A percentile compares a stretch with the other conserved stretches of the same genome.
These are phyloP conservation scores for Dissostichus mawsoni DNA, from an alignment of 2,113 vertebrate genomes.

Conservation along the genomic window DNA sequence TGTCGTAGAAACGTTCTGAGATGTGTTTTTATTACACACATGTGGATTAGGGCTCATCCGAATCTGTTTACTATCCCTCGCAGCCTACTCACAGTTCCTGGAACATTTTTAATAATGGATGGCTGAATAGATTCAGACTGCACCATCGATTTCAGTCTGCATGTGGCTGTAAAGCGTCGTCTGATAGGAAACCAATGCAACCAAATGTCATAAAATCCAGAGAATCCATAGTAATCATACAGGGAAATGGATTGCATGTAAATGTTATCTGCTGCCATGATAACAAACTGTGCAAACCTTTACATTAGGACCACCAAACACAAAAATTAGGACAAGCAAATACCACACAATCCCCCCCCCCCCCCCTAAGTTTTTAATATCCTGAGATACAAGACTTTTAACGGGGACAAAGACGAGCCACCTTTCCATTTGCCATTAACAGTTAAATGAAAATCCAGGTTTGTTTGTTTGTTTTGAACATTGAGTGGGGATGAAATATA, in stretches of 20 bases:
- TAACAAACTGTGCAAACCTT: too few relatives aligned
- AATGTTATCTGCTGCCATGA: not conserved
- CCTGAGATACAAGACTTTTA: too few relatives aligned
- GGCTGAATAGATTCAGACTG: slow-evolving; percentile 44
- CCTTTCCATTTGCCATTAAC: too few relatives aligned
- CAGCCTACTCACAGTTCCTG: slow-evolving; percentile 50
- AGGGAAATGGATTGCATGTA: slow-evolving; percentile 12
- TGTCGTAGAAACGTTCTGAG: slow-evolving; percentile 6
- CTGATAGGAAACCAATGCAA: slow-evolving; percentile 43
- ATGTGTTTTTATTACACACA: slow-evolving; percentile 37
- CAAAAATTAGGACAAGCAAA: too few relatives aligned
- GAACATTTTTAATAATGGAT: slow-evolving; percentile 72
- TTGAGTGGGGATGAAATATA: too few relatives aligned
- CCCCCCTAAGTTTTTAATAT: too few relatives aligned
- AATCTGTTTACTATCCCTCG: slow-evolving; percentile 56
- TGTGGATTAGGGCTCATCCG: slow-evolving; percentile 36
- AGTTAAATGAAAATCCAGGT: too few relatives aligned
- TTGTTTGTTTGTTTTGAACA: too few relatives aligned
- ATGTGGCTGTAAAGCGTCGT: slow-evolving; percentile 39
- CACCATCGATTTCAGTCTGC: slow-evolving; percentile 54
- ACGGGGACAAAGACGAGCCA: too few relatives aligned
- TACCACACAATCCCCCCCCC: too few relatives aligned
- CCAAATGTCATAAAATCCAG: slow-evolving; percentile 1
- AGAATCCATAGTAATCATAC: slow-evolving; percentile 41
- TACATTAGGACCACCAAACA: too few relatives aligned